Evolutionary conservation across 2,888 invertebrate species (phyloP), one percentile per base, ranked within the genome.

Genomic region (Tenthredo distinguenda): DNA sequence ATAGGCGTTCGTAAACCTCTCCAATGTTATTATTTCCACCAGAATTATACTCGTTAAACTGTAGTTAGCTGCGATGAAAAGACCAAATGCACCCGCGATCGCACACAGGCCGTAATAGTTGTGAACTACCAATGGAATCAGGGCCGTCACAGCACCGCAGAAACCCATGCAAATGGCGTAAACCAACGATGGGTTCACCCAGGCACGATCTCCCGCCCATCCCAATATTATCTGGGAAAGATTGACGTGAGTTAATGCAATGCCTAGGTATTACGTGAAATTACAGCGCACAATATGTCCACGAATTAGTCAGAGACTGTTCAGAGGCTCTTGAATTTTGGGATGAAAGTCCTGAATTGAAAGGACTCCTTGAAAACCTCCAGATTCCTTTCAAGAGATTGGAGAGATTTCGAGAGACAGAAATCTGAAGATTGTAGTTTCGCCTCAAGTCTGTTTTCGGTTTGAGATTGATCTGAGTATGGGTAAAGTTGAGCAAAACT

Each of bases 41-140:
- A 98, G 95, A 87, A 99, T 98, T 90, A 98, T 98, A 91, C 97
- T 97, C 34, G 98, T 98, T 65, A 99, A 95, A 2, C 98, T 97
- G 94, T 98, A 99, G 94, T 98, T 98, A 86, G 98, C 98, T 40
- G 98, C 98, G 90, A 98, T 98, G 93, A 97, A 97, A 88, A 98
- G 96, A 0, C 98, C 98, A 94, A 98, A 99, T 43, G 96, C 95
- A n/a, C 97, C 97, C 37, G 97, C 95, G 0, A 96, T 94, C 0
- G 95, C 92, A 85, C 96, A 96, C 71, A 97, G 94, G 6, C 94
- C 94, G 84, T 93, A 92, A 86, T 89, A 90, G 87, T 93, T 92
- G 65, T 89, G 90, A 31, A 94, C 90, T 43, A 96, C 94, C 62
- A 97, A 91, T 0, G 97, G 97, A 92, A 97, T 95, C 7, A 96